phyloP scores from a whole-genome alignment of 1,140 invertebrate species.

The Drosophila parabipectinata region DNA sequence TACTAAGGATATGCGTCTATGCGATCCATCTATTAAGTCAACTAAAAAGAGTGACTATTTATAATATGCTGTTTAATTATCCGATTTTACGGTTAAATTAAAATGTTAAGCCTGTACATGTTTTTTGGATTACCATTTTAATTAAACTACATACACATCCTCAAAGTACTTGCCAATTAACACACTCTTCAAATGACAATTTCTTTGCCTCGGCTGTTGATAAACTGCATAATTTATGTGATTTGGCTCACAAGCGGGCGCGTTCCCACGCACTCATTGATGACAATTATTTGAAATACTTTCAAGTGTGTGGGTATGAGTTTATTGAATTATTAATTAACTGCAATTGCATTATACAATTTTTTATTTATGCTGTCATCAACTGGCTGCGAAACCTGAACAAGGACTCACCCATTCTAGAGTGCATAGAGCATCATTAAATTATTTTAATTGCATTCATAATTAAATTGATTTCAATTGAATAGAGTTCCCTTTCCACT shows the following conservation, averaged over 20 bases:
- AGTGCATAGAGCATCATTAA: constrained; percentile 55
- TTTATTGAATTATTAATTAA: constrained; percentile 82
- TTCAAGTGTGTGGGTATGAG: constrained; percentile 61
- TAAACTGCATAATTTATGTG: constrained; percentile 63
- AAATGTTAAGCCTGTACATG: constrained; percentile 18
- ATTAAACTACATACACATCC: constrained; percentile 20
- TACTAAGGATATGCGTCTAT: too few relatives aligned
- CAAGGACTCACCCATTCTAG: constrained; percentile 1
- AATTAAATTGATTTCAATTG: constrained; percentile 80
- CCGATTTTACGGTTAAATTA: not conserved
- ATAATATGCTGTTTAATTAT: not conserved
- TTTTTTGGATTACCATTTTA: constrained; percentile 19
- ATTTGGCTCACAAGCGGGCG: constrained; percentile 16
- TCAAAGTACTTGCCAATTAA: constrained; percentile 25
- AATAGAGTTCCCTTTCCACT: constrained; percentile 9
- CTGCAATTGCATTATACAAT: constrained; percentile 72
- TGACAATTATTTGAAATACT: constrained; percentile 68
- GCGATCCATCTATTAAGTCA: too few relatives aligned
- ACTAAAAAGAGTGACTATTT: too few relatives aligned
- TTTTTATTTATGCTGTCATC: constrained; percentile 75
- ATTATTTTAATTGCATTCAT: constrained; percentile 81
- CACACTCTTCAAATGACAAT: constrained; percentile 23
- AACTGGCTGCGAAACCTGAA: constrained; percentile 26
- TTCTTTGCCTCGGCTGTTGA: constrained; percentile 31
- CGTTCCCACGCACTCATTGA: constrained; percentile 24